Evolutionary conservation across 2,113 vertebrate genomes (phyloP).

Genomic region (Emydocephalus ijimae): DNA sequence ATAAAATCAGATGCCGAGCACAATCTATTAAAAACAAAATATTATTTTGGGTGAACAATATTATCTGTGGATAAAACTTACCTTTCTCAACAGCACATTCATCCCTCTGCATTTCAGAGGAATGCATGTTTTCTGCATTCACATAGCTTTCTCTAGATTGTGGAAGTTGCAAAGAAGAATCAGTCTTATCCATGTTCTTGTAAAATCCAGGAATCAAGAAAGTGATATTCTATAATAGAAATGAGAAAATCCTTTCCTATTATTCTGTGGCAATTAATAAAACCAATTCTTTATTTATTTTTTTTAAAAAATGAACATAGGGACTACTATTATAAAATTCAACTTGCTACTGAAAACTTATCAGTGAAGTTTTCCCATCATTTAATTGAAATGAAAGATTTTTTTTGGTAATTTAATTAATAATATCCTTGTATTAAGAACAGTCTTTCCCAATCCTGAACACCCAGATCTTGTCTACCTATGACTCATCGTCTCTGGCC

Average conservation of each 20-base stretch:
- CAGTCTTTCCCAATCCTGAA: neutral
- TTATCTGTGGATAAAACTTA: constrained; percentile 16
- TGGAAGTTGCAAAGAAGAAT: constrained; percentile 42
- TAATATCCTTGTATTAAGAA: neutral
- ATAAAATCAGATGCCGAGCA: neutral
- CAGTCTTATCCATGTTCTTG: constrained; percentile 68
- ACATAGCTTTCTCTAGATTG: constrained; percentile 21
- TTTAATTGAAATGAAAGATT: neutral
- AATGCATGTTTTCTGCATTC: constrained; percentile 13
- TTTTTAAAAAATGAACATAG: neutral
- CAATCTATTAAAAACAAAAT: neutral
- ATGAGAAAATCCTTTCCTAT: accelerated
- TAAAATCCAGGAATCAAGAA: constrained; percentile 92
- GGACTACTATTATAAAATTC: neutral
- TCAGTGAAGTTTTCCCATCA: neutral
- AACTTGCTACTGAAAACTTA: neutral
- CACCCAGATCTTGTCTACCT: neutral
- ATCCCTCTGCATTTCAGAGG: neutral
- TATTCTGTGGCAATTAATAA: neutral
- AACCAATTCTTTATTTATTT: neutral
- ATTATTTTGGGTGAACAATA: neutral
- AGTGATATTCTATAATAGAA: constrained; percentile 77
- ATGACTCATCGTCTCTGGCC: neutral
- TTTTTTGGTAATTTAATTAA: neutral
- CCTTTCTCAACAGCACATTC: constrained; percentile 40